Base-by-base conservation (phyloP, 1,140 invertebrate species). In the Bradysia coprophila region DNA sequence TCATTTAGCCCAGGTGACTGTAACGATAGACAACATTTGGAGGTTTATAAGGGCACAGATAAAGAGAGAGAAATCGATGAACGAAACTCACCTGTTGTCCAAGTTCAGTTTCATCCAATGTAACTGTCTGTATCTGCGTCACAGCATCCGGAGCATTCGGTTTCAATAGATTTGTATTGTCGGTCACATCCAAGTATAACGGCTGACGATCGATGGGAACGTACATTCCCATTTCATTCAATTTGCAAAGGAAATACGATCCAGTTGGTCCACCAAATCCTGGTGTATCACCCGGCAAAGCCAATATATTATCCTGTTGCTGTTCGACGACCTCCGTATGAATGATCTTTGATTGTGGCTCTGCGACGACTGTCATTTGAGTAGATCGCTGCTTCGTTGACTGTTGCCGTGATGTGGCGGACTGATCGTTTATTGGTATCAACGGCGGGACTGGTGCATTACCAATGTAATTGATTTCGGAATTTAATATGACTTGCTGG, bases 191-290 rank as follows among this genome's bases (percentile, higher is more conserved):
- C 41, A 71, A 49, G 41, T 70, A 64, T 3, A 80, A 55, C 0
- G 75, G 67, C 44, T 76, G 75, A 44, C 78, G 78, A 53, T 81
- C 78, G 4, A 82, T 62, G 6, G 76, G 72, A 32, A 72, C 75
- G 23, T 78, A 68, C 41, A 74, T 73, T 32, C 78, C 76, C 43
- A 76, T 71, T 45, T 78, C 75, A 53, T 78, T 74, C 1, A 78
- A 13, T 4, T 6, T 63, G 21, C 45, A 78, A 51, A 55, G 72
- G 48, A 61, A 78, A 62, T 57, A 78, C 1, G 72, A 71, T 36
- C 74, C 69, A 0, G 67, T 61, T 6, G 71, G 69, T 0, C 73
- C 75, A 36, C 76, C 75, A 32, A 70, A 68, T 48, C 69, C 71
- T n/a, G n/a, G n/a, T n/a, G n/a, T n/a, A 51, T 78, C 75, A 45